A percentile compares a stretch with the other conserved stretches of the same genome.
These are phyloP conservation scores for Salminus brasiliensis DNA, from an alignment of 2,113 vertebrate genomes.

Conservation along the genomic window DNA sequence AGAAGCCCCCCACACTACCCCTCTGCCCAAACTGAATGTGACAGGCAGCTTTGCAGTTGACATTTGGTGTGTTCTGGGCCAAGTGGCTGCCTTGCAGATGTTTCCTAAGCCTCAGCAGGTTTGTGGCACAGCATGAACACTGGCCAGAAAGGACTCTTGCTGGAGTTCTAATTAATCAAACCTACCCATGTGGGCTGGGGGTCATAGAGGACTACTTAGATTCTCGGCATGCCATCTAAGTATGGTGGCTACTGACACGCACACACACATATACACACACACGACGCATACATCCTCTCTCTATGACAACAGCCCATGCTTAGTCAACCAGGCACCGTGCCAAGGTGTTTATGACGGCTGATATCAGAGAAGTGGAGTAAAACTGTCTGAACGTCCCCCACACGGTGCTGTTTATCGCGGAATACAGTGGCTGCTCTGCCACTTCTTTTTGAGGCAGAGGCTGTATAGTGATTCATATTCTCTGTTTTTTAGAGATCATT, in stretches of 20 bases:
- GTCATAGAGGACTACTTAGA: constrained; percentile 60
- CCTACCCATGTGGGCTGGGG: constrained; percentile 50
- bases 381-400: constrained; percentile 71
- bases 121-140: constrained; percentile 61
- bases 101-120: constrained; percentile 62
- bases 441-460: constrained; percentile 57
- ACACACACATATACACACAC: background rate
- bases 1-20: background rate
- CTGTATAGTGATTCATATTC: constrained; percentile 71
- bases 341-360: constrained; percentile 73
- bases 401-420: constrained; percentile 70
- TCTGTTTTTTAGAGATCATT: constrained; percentile 60
- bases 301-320: constrained; percentile 59
- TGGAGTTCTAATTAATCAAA: constrained; percentile 67
- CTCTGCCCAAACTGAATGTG: background rate
- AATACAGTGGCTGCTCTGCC: constrained; percentile 68
- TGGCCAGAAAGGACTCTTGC: constrained; percentile 55
- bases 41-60: constrained; percentile 22
- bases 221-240: constrained; percentile 65
- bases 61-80: background rate
- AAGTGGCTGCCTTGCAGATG: constrained; percentile 47
- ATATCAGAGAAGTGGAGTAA: constrained; percentile 72
- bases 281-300: constrained; percentile 40
- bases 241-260: constrained; percentile 25
- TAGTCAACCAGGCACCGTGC: constrained; percentile 65